Conservation (phyloP, 1,140 invertebrate genomes). For the Plectus sambesii region DNA sequence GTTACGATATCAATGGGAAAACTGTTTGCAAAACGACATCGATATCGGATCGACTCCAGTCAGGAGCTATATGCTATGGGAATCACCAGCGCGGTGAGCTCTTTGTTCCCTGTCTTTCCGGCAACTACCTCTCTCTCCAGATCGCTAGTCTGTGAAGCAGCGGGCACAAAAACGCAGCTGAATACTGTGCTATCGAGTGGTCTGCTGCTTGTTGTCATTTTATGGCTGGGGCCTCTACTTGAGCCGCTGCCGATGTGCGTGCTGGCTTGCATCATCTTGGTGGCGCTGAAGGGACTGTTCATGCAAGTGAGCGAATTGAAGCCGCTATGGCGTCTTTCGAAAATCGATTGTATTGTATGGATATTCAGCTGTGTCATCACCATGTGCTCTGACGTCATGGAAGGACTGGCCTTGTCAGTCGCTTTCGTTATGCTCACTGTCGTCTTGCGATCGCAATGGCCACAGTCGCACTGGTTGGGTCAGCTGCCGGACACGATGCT, state of each 20-base stretch:
- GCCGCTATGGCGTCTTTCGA: background rate
- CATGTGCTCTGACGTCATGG: constrained; percentile 1
- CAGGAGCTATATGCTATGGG: constrained; percentile 5
- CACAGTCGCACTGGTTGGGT: no score
- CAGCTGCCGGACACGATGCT: no score
- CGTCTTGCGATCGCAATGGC: constrained; percentile 7
- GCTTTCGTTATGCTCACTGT: constrained; percentile 10
- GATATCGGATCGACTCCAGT: background rate
- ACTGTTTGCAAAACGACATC: background rate
- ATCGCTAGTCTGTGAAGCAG: no score
- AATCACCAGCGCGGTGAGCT: background rate
- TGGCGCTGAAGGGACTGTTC: background rate
- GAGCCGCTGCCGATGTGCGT: constrained; percentile 2
- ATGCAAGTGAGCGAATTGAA: background rate
- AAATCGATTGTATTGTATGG: constrained; percentile 11
- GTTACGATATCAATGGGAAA: background rate
- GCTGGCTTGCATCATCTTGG: constrained; percentile 1
- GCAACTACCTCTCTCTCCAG: background rate
- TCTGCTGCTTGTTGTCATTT: constrained; percentile 2
- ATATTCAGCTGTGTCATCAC: background rate
- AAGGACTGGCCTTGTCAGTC: constrained; percentile 3
- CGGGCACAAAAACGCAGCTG: no score
- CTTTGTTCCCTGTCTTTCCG: background rate
- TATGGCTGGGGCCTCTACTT: constrained; percentile 2
- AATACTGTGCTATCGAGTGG: background rate